These are phyloP conservation scores for Lochmaea crataegi DNA, from an alignment of 2,888 invertebrate species.

Conservation along the genomic window DNA sequence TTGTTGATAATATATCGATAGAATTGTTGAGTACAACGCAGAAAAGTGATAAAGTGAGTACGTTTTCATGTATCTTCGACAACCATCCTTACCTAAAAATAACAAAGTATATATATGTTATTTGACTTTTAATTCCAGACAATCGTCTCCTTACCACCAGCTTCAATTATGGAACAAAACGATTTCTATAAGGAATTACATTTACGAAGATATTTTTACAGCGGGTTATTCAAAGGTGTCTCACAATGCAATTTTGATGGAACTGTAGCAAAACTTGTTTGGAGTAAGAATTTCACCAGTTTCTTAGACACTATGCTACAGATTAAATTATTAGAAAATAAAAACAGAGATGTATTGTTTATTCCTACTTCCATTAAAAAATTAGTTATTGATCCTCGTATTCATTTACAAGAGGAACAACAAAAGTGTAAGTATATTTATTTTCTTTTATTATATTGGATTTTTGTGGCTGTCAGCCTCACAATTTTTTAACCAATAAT, in stretches of 20 bases:
- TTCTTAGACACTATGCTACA: conserved; percentile 79
- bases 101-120: conserved; percentile 12
- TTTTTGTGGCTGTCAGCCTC: too few relatives aligned
- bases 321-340: conserved; percentile 68
- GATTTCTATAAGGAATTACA: conserved; percentile 65
- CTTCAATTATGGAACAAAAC: conserved; percentile 29
- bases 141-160: neutral
- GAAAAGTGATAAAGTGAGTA: neutral
- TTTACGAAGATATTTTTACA: conserved; percentile 69
- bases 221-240: conserved; percentile 67
- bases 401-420: conserved; percentile 55
- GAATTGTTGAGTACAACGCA: conserved; percentile 25
- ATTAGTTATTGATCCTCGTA: conserved; percentile 68
- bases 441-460: neutral
- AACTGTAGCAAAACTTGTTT: conserved; percentile 62
- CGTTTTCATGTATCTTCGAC: too few relatives aligned
- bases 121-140: neutral
- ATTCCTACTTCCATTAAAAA: conserved; percentile 71
- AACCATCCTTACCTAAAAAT: too few relatives aligned
- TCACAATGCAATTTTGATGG: conserved; percentile 64
- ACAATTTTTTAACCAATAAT: too few relatives aligned
- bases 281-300: conserved; percentile 75
- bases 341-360: conserved; percentile 62
- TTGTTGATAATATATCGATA: conserved; percentile 66
- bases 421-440: conserved; percentile 24